A percentile compares a stretch with the other conserved stretches of the same genome.
Evolutionary conservation across 2,113 vertebrate species (phyloP).

Genomic region (Isurus oxyrinchus): DNA sequence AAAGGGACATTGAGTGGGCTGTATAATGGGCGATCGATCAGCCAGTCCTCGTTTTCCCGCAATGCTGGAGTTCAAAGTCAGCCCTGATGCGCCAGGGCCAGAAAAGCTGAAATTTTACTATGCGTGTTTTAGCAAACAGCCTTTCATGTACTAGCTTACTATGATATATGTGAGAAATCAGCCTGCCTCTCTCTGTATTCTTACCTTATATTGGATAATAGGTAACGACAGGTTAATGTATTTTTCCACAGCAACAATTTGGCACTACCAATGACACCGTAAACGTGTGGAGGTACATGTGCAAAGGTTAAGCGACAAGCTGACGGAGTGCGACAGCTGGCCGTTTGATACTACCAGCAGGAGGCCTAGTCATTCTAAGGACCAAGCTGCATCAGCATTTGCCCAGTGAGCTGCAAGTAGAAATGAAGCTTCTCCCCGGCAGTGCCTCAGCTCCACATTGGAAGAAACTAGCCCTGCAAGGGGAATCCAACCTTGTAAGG

Average conservation of each 20-base stretch:
- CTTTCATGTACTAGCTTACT: neutral
- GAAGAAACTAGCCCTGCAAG: too few species aligned
- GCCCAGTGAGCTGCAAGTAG: neutral
- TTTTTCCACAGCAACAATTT: neutral
- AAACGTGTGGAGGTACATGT: too few species aligned
- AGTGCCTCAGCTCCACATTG: neutral
- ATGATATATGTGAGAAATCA: neutral
- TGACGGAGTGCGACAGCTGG: neutral
- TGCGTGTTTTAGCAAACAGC: neutral
- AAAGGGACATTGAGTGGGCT: neutral
- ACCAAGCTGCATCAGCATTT: neutral
- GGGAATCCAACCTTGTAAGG: neutral
- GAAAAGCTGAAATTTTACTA: neutral
- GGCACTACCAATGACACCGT: too few species aligned
- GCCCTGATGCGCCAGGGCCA: neutral
- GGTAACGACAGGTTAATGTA: neutral
- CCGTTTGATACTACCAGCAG: neutral
- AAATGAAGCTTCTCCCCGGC: neutral
- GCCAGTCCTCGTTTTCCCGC: fast-evolving
- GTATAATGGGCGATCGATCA: neutral
- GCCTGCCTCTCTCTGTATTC: neutral
- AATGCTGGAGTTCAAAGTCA: neutral
- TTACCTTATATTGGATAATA: neutral
- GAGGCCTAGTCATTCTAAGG: neutral
- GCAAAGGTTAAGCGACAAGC: neutral